Base-by-base conservation (phyloP, 1,140 invertebrate genomes). In the Drosophila virilis region DNA sequence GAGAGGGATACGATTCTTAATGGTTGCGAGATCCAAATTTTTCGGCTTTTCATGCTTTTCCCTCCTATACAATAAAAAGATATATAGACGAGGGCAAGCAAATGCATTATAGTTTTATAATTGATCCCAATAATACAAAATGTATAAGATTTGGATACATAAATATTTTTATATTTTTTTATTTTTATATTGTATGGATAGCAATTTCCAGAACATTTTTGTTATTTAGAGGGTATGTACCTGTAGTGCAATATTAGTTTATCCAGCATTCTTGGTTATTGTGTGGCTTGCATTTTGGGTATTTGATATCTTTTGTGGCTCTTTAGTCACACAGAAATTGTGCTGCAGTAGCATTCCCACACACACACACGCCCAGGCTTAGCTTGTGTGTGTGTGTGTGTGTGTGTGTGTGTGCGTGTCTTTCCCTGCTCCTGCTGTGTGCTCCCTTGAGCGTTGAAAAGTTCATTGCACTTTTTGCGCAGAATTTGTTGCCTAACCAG, bases 401-500 rank as follows among this genome's bases (percentile, higher is more conserved):
- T 68, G 65, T 78, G 74, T 71, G 54, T 57, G 77, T 61, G 62
- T 55, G 73, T 74, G 74, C 65, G 65, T 78, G 74, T 71, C 62
- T 57, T 64, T 69, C 67, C 42, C 37, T 83, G 72, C 77, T 66
- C 43, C 70, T 65, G 32, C 52, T 54, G 59, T 62, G 52, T 64
- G 45, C 54, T 65, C 68, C 68, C 74, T 55, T 66, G 58, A 75
- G 78, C 71, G 59, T 74, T 74, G 71, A 62, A 79, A 77, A 85
- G 83, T 88, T 88, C 83, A 89, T 73, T 88, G 84, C 66, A 88
- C 83, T 88, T 83, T 88, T 84, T 88, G 84, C 83, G 83, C 83
- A 86, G 83, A 86, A 86, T 86, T 86, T 86, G 83, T 86, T 86
- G 83, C 83, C 84, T 88, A 88, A 88, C 83, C 83, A 86, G 83